Base-by-base conservation (phyloP, 2,113 vertebrate genomes). In the Tychaedon coryphoeus region DNA sequence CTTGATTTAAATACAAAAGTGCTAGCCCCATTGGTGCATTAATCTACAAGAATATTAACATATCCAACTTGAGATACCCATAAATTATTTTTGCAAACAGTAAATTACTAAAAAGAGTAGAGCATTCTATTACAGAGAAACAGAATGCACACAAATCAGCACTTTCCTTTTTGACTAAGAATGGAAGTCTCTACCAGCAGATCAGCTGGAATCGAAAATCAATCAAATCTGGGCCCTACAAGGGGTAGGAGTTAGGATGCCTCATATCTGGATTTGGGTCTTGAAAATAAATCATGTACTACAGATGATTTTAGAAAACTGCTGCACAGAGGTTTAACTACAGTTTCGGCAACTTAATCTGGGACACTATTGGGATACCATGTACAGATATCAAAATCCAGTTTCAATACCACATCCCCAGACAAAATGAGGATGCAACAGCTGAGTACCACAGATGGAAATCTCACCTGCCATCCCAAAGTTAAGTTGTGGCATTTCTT, bases 391-490 rank as follows among this genome's bases (percentile, higher is more conserved):
- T 54, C 3, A 3, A 50, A 38, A 43, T 34, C 61, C 6, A 1
- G 8, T 50, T 64, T 54, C 62, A 85, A 19, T 0, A 4, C 4
- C 2, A 8, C 26, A 64, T 31, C 33, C 38, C 47, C 26, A 20
- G 50, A 73, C 31, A 81, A 72, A 57, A 31, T 0, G 1, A 79
- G 20, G 31, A 72, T 28, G 15, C 5, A 53, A 13, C 3, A 3
- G 64, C 17, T 26, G 18, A 70, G 54, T 47, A 76, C 40, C 16
- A 5, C 0, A 13, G 58, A 73, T 4, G 10, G 60, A 90, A 81
- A 69, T 38, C 99, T 95, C 92, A 99, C 99, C 99, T 96, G 99
- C 99, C 98, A 99, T 99, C 82, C 97, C 99, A 73, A 99, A 99
- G 97, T 99, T 99, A 57, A 99, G 98, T 92, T 99, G 99, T 92